Conservation (phyloP, 2,888 invertebrate genomes). For the Ariolimax columbianus region DNA sequence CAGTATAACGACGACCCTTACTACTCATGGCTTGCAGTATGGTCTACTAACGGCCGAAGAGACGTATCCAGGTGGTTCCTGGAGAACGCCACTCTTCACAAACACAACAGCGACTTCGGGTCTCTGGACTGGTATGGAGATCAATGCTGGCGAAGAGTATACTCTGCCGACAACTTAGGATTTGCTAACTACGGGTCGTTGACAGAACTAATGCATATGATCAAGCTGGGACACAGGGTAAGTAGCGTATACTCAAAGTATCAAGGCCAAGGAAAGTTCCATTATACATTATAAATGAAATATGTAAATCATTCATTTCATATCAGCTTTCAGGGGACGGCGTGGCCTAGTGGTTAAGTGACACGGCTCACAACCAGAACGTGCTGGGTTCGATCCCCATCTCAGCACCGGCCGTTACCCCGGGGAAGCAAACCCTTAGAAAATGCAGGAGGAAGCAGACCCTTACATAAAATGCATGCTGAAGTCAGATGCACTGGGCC, state of each 20-base stretch:
- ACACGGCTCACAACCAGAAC: no score
- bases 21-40: conserved; percentile 52
- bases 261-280: neutral
- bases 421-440: no score
- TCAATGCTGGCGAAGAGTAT: conserved; percentile 55
- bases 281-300: no score
- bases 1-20: conserved; percentile 47
- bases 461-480: no score
- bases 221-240: conserved; percentile 56
- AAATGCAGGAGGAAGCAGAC: no score
- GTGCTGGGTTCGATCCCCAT: no score
- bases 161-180: conserved; percentile 52
- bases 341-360: no score
- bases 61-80: conserved; percentile 55
- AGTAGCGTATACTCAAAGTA: neutral
- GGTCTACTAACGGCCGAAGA: conserved; percentile 52
- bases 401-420: no score
- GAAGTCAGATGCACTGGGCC: no score
- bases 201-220: conserved; percentile 59
- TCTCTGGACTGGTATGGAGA: conserved; percentile 56
- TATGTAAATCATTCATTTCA: no score
- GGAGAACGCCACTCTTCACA: conserved; percentile 46
- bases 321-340: no score
- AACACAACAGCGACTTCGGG: conserved; percentile 55
- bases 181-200: conserved; percentile 50